Evolutionary conservation across 2,797 vertebrate species (phyloP).

Genomic region (Hemibagrus guttatus): DNA sequence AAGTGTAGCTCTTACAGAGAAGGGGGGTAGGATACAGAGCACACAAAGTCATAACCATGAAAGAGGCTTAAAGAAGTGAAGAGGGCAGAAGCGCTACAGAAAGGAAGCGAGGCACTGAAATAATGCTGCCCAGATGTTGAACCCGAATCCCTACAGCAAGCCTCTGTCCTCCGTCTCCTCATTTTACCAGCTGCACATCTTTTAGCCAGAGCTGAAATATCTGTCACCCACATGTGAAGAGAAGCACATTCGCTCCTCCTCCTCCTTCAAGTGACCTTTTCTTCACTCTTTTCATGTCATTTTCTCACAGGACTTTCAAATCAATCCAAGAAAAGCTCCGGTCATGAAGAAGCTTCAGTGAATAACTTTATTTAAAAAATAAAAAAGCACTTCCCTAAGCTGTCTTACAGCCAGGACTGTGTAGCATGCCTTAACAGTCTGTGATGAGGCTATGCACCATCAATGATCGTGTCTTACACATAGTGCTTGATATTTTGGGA

Average conservation of each 20-base stretch:
- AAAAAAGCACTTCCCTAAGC: neutral
- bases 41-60: constrained; percentile 4
- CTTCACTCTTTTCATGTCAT: constrained; percentile 30
- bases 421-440: neutral
- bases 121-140: constrained; percentile 42
- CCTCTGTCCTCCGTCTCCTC: constrained; percentile 8
- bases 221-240: constrained; percentile 68
- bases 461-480: neutral
- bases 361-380: neutral
- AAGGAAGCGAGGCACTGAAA: constrained; percentile 6
- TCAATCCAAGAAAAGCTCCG: constrained; percentile 22
- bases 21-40: constrained; percentile 2
- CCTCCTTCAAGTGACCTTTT: constrained; percentile 46
- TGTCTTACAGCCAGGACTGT: neutral
- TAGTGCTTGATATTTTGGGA: neutral
- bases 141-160: constrained; percentile 21
- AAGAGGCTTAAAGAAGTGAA: constrained; percentile 13
- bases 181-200: constrained; percentile 13
- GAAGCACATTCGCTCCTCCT: constrained; percentile 28
- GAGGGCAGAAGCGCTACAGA: neutral
- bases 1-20: neutral
- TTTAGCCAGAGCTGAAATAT: constrained; percentile 57
- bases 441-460: neutral
- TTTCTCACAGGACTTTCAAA: constrained; percentile 6
- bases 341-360: neutral